Evolutionary conservation across 2,888 invertebrate genomes (phyloP).

Genomic region (Drosophila kanekoi): DNA sequence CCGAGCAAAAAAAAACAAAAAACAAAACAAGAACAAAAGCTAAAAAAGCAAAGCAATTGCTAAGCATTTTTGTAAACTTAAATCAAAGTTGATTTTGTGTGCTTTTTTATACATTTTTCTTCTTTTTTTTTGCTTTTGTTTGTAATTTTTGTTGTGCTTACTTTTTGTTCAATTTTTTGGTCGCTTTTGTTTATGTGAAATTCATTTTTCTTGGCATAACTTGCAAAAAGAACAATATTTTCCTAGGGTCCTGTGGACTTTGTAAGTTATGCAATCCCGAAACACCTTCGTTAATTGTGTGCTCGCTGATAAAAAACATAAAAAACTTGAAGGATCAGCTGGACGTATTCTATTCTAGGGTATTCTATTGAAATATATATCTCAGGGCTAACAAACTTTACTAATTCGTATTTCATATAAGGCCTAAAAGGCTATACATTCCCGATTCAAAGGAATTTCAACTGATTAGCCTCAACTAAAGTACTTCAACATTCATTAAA

Average conservation of each 20-base stretch:
- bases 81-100: constrained; percentile 79
- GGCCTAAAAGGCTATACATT: not conserved
- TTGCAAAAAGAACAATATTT: constrained; percentile 45
- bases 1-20: constrained; percentile 25
- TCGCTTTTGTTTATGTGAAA: constrained; percentile 56
- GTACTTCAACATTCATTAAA: constrained; percentile 34
- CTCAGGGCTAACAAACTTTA: not conserved
- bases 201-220: constrained; percentile 70
- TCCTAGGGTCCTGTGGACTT: constrained; percentile 4
- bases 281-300: constrained; percentile 45
- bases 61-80: constrained; percentile 82
- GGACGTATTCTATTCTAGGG: not conserved
- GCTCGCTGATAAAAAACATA: not conserved
- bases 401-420: not conserved
- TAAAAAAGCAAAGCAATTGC: constrained; percentile 75
- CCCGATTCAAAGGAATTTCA: constrained; percentile 2
- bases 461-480: constrained; percentile 38
- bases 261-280: constrained; percentile 18
- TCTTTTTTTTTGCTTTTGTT: constrained; percentile 46
- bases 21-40: constrained; percentile 55
- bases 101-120: constrained; percentile 30
- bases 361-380: no score
- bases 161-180: constrained; percentile 24
- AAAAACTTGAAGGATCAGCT: not conserved
- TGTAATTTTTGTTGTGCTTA: constrained; percentile 53